Evolutionary conservation across 2,113 vertebrate species (phyloP), one percentile per base, ranked within the genome.

Genomic region (Upupa epops): DNA sequence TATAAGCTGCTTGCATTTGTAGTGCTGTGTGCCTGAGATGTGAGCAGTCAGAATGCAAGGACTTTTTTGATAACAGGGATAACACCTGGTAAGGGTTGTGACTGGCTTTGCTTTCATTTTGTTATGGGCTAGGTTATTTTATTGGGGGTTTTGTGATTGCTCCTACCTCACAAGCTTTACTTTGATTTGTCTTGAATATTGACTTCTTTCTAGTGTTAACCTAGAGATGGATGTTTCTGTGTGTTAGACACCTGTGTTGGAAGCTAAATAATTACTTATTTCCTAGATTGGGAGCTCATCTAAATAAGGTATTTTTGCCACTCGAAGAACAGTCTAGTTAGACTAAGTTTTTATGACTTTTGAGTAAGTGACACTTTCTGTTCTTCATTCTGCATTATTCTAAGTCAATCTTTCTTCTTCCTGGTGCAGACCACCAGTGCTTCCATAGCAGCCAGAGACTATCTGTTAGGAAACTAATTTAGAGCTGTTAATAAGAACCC

Each of bases 11-110:
- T 4, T 83, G 36, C 2, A 16, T 51, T 46, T 42, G 4, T 51
- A 58, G 8, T 0, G 5, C 0, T 17, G 7, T 28, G 11, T 65
- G 10, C 16, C 20, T 55, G 1, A 61, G 11, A 12, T 11, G 5
- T 46, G 5, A 56, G 16, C 26, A 42, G 31, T 12, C 8, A 21
- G 34, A 54, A 28, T 8, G n/a, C n/a, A n/a, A n/a, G n/a, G n/a
- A n/a, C n/a, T n/a, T n/a, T n/a, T n/a, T 11, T 52, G 3, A 4
- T 56, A 25, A 24, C 9, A 29, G 3, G 4, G 3, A 8, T 31
- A 18, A 71, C 15, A 11, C 40, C 15, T 42, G 40, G 40, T 15
- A 42, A 4, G 31, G 36, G 3, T 17, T 89, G 8, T 24, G 14
- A 19, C 2, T 75, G 72, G 5, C 9, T 59, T 65, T 75, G 9